These are phyloP conservation scores for Prosopocoilus inquinatus DNA, from an alignment of 2,888 invertebrate species.

Conservation along the genomic window DNA sequence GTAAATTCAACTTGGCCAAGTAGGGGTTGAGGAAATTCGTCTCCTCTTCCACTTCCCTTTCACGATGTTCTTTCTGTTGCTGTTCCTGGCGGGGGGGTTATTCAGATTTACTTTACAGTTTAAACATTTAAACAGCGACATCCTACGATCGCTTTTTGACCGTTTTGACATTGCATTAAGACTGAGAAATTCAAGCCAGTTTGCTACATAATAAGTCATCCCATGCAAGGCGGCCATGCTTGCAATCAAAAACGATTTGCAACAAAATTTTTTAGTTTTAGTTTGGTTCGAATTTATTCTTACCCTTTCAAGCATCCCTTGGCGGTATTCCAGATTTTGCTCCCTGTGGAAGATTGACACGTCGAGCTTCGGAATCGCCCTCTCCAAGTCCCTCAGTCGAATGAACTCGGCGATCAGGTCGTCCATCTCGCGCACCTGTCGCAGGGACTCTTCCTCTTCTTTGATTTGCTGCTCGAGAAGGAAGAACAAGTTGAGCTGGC, in stretches of 20 bases:
- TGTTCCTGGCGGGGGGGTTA: conserved; percentile 47
- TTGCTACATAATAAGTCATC: too few relatives aligned
- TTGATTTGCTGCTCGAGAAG: conserved; percentile 62
- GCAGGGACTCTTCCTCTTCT: conserved; percentile 59
- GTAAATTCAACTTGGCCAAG: conserved; percentile 58
- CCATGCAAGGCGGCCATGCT: too few relatives aligned
- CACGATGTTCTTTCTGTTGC: conserved; percentile 53
- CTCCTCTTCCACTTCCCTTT: conserved; percentile 62
- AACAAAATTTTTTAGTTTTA: too few relatives aligned
- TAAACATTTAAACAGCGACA: too few relatives aligned
- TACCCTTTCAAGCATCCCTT: conserved; percentile 54
- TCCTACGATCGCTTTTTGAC: too few relatives aligned
- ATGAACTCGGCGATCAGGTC: conserved; percentile 52
- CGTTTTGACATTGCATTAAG: too few relatives aligned
- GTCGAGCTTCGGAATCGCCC: conserved; percentile 51
- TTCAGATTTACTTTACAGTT: neutral
- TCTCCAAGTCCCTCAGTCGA: conserved; percentile 51
- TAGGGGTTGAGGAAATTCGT: conserved; percentile 66
- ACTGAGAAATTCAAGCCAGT: too few relatives aligned
- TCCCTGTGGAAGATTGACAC: conserved; percentile 58
- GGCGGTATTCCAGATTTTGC: conserved; percentile 54
- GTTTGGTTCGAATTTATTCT: too few relatives aligned
- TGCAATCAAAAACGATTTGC: too few relatives aligned
- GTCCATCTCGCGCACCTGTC: conserved; percentile 56
- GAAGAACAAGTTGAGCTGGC: conserved; percentile 63